phyloP scores from a whole-genome alignment of 2,113 vertebrate species.

The Fukomys damarensis region DNA sequence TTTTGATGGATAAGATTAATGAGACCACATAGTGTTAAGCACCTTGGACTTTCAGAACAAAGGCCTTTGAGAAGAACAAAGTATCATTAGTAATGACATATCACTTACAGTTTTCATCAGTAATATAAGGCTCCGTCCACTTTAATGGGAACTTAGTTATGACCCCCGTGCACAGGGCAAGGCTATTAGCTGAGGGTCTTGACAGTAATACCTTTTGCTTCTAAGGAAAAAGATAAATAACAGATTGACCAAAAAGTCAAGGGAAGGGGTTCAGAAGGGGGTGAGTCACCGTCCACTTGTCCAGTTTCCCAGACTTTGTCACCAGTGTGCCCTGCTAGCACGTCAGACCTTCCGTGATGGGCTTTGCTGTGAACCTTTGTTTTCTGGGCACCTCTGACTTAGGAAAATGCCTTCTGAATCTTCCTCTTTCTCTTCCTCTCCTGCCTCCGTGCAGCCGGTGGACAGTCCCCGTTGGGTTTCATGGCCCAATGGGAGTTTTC shows the following conservation, averaged over 20 bases:
- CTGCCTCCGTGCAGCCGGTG: neutral
- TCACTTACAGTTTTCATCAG: slow-evolving; percentile 71
- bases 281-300: neutral
- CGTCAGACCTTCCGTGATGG: neutral
- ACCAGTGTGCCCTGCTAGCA: neutral
- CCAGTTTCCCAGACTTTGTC: slow-evolving; percentile 11
- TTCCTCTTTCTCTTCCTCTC: neutral
- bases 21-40: slow-evolving; percentile 52
- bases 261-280: slow-evolving; percentile 52
- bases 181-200: slow-evolving; percentile 56
- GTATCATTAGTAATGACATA: slow-evolving; percentile 66
- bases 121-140: slow-evolving; percentile 51
- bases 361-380: neutral
- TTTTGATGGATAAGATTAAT: slow-evolving; percentile 69
- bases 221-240: slow-evolving; percentile 67
- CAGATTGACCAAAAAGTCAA: slow-evolving; percentile 69
- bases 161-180: slow-evolving; percentile 47
- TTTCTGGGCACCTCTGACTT: neutral
- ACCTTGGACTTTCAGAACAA: slow-evolving; percentile 66
- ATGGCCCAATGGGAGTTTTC: neutral
- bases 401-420: neutral
- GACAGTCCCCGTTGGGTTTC: neutral
- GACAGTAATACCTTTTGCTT: slow-evolving; percentile 64
- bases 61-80: slow-evolving; percentile 69
- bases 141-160: slow-evolving; percentile 64